Evolutionary conservation across 2,113 vertebrate species (phyloP), one percentile per base, ranked within the genome.

Genomic region (Pimephales promelas): DNA sequence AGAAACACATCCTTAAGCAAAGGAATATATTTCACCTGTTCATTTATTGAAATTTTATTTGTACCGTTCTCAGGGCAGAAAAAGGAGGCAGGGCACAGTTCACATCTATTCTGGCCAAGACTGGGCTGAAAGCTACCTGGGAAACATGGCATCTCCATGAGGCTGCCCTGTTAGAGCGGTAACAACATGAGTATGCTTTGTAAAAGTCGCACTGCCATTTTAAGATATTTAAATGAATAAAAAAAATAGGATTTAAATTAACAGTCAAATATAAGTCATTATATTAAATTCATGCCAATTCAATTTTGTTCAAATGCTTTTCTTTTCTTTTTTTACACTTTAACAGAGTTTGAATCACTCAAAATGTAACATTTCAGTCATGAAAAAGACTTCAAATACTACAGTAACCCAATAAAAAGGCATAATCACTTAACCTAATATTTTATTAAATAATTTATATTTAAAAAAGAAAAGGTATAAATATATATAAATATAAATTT

Each of bases 81-180:
- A 90, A 93, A 96, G 56, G 95, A 95, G 36, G 91, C 87, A 70
- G 94, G 96, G 56, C 97, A 98, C 4, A 88, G 71, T 73, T 94
- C 93, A 85, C 97, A 96, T 54, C 74, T 90, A 36, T 89, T 87
- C 85, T 95, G 96, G 40, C 95, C 95, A 76, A 92, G 89, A 43
- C 92, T 93, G 1, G 90, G 83, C 59, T 95, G 92, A 90, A 95
- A 96, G 84, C 93, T 93, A 2, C 97, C 96, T 4, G 94, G 94
- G 0, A 92, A 93, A 82, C 94, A 95, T 43, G 84, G 70, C 5
- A 54, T 91, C 86, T 90, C 89, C 71, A 85, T 89, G 59, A 84
- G 66, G 83, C 93, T 94, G n/a, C 94, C 94, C 94, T 95, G 85
- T 49, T 49, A 77, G 88, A 83, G 31, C 68, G 86, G 14, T 81